Conservation (phyloP, 2,113 vertebrate species). For the Larimichthys crocea region DNA sequence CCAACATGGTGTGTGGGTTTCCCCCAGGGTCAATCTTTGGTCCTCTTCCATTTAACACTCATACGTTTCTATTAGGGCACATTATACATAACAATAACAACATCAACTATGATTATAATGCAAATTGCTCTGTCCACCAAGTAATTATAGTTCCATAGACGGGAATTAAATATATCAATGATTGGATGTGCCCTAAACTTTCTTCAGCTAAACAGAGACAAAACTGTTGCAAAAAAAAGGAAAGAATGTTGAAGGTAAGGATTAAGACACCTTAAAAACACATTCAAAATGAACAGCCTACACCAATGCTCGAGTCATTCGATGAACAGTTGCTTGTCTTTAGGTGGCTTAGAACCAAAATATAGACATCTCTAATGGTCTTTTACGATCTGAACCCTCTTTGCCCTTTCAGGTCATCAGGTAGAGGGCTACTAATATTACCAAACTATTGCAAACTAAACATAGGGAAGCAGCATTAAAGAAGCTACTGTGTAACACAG, state of each 20-base stretch:
- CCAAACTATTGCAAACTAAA: background rate
- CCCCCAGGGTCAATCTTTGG: background rate
- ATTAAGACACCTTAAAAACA: too few species aligned
- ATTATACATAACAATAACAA: background rate
- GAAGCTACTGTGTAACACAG: background rate
- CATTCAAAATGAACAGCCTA: too few species aligned
- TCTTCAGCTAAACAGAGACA: too few species aligned
- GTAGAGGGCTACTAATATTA: background rate
- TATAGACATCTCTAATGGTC: background rate
- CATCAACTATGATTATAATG: background rate
- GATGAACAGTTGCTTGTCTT: background rate
- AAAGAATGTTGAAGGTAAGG: too few species aligned
- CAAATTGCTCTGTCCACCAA: background rate
- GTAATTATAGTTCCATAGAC: background rate
- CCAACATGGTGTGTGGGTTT: background rate
- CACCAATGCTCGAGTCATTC: background rate
- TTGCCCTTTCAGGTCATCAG: background rate
- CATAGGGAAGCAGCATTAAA: background rate
- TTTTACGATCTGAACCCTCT: background rate
- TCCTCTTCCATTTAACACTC: background rate
- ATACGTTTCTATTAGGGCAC: background rate
- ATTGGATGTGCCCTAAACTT: too few species aligned
- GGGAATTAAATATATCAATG: too few species aligned
- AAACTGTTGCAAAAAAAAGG: too few species aligned
- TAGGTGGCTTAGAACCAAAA: background rate